Percentiles rank a stretch among this genome's conserved stretches.
Conservation (phyloP, 2,113 vertebrate species). For the Melozone crissalis region DNA sequence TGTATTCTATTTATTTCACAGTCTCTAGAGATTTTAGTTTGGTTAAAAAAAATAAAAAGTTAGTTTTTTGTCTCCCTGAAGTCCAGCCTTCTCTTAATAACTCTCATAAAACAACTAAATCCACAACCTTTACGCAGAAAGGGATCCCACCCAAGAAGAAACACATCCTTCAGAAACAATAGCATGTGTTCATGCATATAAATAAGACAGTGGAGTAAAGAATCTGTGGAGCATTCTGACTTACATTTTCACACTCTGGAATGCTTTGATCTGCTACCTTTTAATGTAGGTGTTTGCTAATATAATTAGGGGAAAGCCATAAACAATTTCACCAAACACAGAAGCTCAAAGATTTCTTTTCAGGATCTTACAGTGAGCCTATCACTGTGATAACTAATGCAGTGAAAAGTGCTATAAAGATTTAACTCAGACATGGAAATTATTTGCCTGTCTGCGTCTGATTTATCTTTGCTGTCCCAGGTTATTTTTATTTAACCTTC, state of each 20-base stretch:
- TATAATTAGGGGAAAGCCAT: conserved; percentile 36
- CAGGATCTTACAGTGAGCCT: background rate
- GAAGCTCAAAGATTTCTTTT: conserved; percentile 16
- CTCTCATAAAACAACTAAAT: background rate
- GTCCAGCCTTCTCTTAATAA: background rate
- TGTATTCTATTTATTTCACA: background rate
- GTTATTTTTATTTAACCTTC: background rate
- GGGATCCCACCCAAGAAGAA: background rate
- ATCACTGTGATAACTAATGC: background rate
- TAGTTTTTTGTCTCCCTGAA: background rate
- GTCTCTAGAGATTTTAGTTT: background rate
- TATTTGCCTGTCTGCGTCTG: conserved; percentile 2
- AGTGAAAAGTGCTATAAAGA: background rate
- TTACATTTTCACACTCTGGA: background rate
- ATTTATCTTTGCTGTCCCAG: conserved; percentile 2
- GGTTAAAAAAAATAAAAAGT: background rate
- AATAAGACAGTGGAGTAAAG: conserved; percentile 21
- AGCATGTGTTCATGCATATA: background rate
- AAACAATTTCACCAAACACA: conserved; percentile 24
- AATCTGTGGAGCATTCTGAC: background rate
- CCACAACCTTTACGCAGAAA: background rate
- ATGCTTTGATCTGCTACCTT: conserved; percentile 48
- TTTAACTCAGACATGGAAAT: background rate
- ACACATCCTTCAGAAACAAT: conserved; percentile 26
- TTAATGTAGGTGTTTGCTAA: conserved; percentile 33